Percentiles rank a stretch among this genome's conserved stretches.
Conservation (phyloP, 2,797 vertebrate species). For the Anguilla pacifica region DNA sequence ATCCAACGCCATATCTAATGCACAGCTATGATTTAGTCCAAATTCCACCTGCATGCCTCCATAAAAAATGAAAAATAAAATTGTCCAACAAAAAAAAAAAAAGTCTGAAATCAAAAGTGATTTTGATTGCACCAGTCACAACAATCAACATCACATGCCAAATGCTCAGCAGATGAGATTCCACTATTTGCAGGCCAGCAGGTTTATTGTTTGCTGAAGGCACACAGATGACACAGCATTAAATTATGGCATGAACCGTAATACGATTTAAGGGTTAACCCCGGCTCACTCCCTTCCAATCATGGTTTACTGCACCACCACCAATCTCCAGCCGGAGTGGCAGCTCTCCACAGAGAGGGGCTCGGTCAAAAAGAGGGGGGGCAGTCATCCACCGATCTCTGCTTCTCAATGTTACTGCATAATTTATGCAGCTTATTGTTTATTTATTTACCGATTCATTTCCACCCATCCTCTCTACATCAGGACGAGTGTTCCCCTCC, state of each 20-base stretch:
- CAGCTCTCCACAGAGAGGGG: not conserved
- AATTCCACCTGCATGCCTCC: not conserved
- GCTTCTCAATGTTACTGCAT: not conserved
- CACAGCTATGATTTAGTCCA: not conserved
- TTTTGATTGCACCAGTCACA: constrained; percentile 1
- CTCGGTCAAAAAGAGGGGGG: not conserved
- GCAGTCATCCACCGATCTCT: constrained; percentile 7
- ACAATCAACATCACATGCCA: not conserved
- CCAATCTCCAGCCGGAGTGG: not conserved
- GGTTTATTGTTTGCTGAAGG: not conserved
- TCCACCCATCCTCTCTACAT: constrained; percentile 25
- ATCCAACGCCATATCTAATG: not conserved
- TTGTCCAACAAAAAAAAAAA: not conserved
- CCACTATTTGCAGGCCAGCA: not conserved
- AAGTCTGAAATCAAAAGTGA: not conserved
- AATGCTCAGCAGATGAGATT: not conserved
- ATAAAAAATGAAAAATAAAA: not conserved
- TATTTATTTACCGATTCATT: constrained; percentile 31
- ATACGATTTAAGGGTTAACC: not conserved
- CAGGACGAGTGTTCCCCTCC: not conserved
- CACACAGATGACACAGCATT: not conserved
- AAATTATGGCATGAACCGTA: not conserved
- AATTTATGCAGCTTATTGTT: constrained; percentile 34
- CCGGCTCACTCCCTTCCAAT: not conserved
- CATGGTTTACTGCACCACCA: not conserved